Percentiles rank a stretch among this genome's conserved stretches.
Evolutionary conservation across 2,888 invertebrate genomes (phyloP).

Genomic region (Temnothorax unifasciatus): DNA sequence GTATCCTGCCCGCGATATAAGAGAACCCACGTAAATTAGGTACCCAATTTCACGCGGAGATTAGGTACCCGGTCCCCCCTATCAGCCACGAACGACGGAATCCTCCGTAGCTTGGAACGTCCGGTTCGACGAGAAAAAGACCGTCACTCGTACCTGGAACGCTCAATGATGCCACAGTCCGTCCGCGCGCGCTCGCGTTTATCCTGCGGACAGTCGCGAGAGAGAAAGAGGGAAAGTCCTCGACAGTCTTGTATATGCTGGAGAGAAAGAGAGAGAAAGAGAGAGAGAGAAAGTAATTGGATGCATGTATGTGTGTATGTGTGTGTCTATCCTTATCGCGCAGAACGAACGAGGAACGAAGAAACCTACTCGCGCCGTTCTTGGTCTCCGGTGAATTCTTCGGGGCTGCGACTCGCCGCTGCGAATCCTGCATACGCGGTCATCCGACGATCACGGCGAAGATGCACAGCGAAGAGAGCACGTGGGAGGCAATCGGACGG

Average conservation of each 20-base stretch:
- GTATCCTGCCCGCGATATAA: slow-evolving; percentile 1
- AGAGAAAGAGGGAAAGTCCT: slow-evolving; percentile 19
- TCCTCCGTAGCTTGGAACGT: slow-evolving; percentile 43
- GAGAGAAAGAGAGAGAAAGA: not conserved
- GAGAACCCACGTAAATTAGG: slow-evolving; percentile 7
- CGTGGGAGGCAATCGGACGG: slow-evolving; percentile 18
- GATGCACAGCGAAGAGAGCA: not conserved
- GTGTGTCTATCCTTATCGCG: not conserved
- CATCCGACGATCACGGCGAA: not conserved
- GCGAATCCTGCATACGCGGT: not conserved
- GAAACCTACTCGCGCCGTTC: slow-evolving; percentile 24
- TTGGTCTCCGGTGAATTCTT: not conserved
- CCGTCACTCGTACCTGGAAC: slow-evolving; percentile 54
- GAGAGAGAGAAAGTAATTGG: not conserved
- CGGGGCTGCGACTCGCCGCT: slow-evolving; percentile 1
- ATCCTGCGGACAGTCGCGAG: slow-evolving; percentile 50
- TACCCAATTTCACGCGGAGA: slow-evolving; percentile 7
- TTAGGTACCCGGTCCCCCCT: slow-evolving; percentile 8
- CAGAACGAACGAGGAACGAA: slow-evolving; percentile 33
- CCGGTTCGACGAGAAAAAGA: slow-evolving; percentile 50
- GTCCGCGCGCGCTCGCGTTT: slow-evolving; percentile 55
- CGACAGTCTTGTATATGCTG: not conserved
- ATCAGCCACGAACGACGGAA: slow-evolving; percentile 39
- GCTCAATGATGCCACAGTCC: slow-evolving; percentile 56
- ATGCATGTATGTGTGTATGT: not conserved